These are phyloP conservation scores for Drosophila pandora DNA, from an alignment of 1,140 invertebrate genomes.

Conservation along the genomic window DNA sequence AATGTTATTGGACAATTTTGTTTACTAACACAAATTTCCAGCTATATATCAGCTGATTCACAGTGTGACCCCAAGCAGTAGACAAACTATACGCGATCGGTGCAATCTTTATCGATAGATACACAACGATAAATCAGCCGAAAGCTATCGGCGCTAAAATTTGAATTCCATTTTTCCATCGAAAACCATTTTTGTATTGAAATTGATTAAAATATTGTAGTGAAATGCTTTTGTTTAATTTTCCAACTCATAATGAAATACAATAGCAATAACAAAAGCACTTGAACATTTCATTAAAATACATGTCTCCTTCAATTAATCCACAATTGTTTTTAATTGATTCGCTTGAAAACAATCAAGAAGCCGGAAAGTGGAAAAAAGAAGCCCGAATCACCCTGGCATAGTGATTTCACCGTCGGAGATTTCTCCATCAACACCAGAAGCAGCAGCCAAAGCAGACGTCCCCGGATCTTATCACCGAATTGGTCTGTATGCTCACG, in stretches of 20 bases:
- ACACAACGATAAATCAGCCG: neutral
- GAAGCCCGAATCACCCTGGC: neutral
- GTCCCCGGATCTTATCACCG: conserved; percentile 54
- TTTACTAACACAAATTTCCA: neutral
- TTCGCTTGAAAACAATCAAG: conserved; percentile 31
- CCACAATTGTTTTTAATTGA: conserved; percentile 61
- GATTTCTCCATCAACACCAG: conserved; percentile 42
- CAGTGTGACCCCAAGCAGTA: conserved; percentile 3
- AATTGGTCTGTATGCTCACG: conserved; percentile 71
- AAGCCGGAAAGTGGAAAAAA: neutral
- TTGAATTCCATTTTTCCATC: neutral
- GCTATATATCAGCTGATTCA: conserved; percentile 17
- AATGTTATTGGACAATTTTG: neutral
- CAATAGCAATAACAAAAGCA: neutral
- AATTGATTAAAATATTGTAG: too few relatives aligned
- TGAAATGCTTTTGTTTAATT: too few relatives aligned
- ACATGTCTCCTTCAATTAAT: conserved; percentile 4
- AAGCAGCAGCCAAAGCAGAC: conserved; percentile 33
- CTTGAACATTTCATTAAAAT: neutral
- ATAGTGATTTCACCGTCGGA: conserved; percentile 4
- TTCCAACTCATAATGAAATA: too few relatives aligned
- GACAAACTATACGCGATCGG: conserved; percentile 1
- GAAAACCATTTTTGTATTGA: too few relatives aligned
- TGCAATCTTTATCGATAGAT: conserved; percentile 1
- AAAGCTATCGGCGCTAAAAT: neutral